A percentile compares a stretch with the other conserved stretches of the same genome.
Evolutionary conservation across 2,888 invertebrate genomes (phyloP).

Genomic region (Anodontia alba): DNA sequence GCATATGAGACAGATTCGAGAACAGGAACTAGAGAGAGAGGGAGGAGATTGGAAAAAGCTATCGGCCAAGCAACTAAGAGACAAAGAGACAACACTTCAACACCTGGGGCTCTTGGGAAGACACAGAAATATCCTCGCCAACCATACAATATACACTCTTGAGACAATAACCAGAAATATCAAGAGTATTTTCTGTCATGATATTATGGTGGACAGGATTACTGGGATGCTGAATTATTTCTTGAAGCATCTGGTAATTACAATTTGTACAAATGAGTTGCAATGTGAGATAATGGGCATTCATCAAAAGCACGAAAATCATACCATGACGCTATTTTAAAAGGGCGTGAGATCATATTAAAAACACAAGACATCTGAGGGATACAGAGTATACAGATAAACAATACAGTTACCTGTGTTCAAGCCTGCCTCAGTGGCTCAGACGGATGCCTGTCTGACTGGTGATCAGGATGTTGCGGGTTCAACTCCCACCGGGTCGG

Average conservation of each 20-base stretch:
- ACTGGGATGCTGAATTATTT: constrained; percentile 98
- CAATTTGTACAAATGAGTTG: background rate
- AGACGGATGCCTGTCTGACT: too few species aligned
- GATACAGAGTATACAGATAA: too few species aligned
- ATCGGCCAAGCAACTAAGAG: constrained; percentile 90
- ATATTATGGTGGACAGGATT: constrained; percentile 95
- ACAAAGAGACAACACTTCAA: constrained; percentile 82
- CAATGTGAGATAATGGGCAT: too few species aligned
- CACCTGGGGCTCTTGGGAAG: constrained; percentile 93
- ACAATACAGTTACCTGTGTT: too few species aligned
- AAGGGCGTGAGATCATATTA: too few species aligned
- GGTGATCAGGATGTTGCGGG: too few species aligned
- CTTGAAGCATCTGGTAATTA: constrained; percentile 90
- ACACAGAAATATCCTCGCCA: constrained; percentile 96
- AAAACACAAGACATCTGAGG: too few species aligned
- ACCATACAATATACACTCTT: constrained; percentile 94
- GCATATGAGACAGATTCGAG: constrained; percentile 93
- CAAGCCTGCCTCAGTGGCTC: too few species aligned
- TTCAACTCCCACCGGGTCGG: too few species aligned
- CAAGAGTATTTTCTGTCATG: constrained; percentile 92
- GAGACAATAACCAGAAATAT: constrained; percentile 86
- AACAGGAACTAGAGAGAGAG: constrained; percentile 90
- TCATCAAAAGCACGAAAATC: too few species aligned
- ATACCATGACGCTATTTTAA: too few species aligned
- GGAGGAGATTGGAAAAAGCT: constrained; percentile 90